A percentile compares a stretch with the other conserved stretches of the same genome.
phyloP scores from a whole-genome alignment of 2,113 vertebrate genomes.

The Lipophrys pholis region DNA sequence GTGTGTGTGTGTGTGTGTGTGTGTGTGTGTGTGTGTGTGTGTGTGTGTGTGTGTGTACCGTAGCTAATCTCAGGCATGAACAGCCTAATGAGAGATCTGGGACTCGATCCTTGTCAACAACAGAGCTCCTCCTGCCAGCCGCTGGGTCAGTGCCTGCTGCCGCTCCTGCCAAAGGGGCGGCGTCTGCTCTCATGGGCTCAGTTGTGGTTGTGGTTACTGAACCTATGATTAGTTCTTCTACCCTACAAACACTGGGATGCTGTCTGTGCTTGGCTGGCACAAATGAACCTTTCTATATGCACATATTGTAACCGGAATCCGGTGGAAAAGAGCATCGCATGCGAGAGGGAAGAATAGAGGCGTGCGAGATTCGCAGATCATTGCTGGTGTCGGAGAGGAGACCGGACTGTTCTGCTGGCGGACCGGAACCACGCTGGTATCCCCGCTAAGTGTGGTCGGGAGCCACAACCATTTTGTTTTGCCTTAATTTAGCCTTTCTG shows the following conservation, averaged over 20 bases:
- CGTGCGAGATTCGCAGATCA: conserved; percentile 7
- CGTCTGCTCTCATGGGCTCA: conserved; percentile 48
- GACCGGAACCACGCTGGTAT: conserved; percentile 25
- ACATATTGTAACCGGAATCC: conserved; percentile 29
- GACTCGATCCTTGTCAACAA: conserved; percentile 71
- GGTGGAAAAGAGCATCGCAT: conserved; percentile 27
- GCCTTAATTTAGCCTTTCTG: conserved; percentile 49
- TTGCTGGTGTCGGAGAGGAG: conserved; percentile 19
- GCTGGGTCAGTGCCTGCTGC: conserved; percentile 60
- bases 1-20: not conserved
- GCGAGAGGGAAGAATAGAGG: conserved; percentile 17
- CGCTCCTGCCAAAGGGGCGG: conserved; percentile 67
- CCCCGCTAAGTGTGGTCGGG: conserved; percentile 39
- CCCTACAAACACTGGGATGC: conserved; percentile 57
- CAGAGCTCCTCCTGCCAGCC: conserved; percentile 63
- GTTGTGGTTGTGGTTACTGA: conserved; percentile 55
- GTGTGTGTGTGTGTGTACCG: conserved; percentile 43
- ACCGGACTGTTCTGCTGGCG: conserved; percentile 18
- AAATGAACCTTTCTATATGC: conserved; percentile 39
- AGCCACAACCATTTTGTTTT: conserved; percentile 51
- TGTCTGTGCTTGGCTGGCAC: conserved; percentile 42
- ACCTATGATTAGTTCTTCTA: conserved; percentile 71
- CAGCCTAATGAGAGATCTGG: conserved; percentile 74
- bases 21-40: conserved; percentile 6
- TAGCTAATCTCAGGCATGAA: conserved; percentile 71